Evolutionary conservation across 2,797 vertebrate species (phyloP), one percentile per base, ranked within the genome.

Genomic region (Ambastaia sidthimunki): DNA sequence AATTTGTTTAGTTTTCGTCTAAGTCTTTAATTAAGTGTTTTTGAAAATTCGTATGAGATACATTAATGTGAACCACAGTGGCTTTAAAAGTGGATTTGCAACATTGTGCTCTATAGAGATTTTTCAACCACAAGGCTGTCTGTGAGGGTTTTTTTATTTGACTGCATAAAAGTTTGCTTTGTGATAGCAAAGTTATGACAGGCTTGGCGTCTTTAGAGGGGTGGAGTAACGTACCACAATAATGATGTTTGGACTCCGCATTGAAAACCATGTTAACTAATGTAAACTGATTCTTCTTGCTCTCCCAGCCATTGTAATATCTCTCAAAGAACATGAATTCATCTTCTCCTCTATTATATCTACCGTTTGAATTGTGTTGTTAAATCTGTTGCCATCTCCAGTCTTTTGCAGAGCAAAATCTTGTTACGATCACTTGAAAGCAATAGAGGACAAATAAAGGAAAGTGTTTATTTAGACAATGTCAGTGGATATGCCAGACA

Each of bases 211-310:
- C 1, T 47, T 47, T 44, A 15, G 16, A 59, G 34, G 34, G 55
- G n/a, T 54, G 5, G 1, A 54, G 48, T 73, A 73, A 66, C 44
- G 48, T 57, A 48, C 47, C 63, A 74, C n/a, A 23, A n/a, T 47
- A 57, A 18, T 74, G 41, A 23, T 74, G 25, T 2, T 63, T 34
- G 66, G 25, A 5, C 52, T 50, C 31, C 16, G 25, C 63, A 63
- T 74, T 80, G 82, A 86, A 87, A 86, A 74, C 31, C 69, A 47
- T 21, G 81, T 92, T 18, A n/a, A 54, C 50, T 91, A 73, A 70
- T 23, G 55, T 23, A 89, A 89, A 73, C 31, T 66, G 19, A n/a
- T 23, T 71, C 11, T n/a, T 73, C 60, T 62, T 73, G 77, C 82
- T 79, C 75, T 57, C 52, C 13, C 19, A 34, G 52, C 28, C 66